Percentiles rank a stretch among this genome's conserved stretches.
Conservation (phyloP, 2,797 vertebrate genomes). For the Columba guinea region DNA sequence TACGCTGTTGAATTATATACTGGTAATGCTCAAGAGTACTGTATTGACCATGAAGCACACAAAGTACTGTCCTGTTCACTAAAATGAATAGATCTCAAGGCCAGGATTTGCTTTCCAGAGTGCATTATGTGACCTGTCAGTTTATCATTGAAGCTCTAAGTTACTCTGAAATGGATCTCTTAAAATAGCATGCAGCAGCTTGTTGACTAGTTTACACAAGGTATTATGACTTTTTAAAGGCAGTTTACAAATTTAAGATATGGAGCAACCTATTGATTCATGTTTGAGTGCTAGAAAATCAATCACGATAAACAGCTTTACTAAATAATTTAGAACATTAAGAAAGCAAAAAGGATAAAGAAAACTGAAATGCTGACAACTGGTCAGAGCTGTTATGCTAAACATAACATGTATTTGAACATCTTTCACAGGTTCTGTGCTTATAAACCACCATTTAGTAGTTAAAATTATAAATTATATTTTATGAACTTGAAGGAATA, state of each 20-base stretch:
- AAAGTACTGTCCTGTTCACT: neutral
- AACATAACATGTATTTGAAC: neutral
- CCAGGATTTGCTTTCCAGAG: neutral
- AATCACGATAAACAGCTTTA: neutral
- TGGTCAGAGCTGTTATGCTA: neutral
- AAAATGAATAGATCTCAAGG: neutral
- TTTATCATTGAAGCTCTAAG: neutral
- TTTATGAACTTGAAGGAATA: neutral
- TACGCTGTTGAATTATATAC: neutral
- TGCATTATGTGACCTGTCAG: neutral
- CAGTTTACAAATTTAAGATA: neutral
- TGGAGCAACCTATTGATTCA: neutral
- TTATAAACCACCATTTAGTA: neutral
- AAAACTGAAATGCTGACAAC: neutral
- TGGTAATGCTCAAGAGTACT: neutral
- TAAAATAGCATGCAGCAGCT: neutral
- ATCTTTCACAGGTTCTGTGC: neutral
- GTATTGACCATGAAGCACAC: neutral
- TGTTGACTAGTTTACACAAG: neutral
- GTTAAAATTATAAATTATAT: conserved; percentile 21
- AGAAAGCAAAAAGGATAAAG: neutral
- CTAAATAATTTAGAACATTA: conserved; percentile 29
- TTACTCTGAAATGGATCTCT: neutral
- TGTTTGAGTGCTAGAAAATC: conserved; percentile 24
- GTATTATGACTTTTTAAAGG: neutral